Base-by-base conservation (phyloP, 2,797 vertebrate species). In the Erpetoichthys calabaricus region DNA sequence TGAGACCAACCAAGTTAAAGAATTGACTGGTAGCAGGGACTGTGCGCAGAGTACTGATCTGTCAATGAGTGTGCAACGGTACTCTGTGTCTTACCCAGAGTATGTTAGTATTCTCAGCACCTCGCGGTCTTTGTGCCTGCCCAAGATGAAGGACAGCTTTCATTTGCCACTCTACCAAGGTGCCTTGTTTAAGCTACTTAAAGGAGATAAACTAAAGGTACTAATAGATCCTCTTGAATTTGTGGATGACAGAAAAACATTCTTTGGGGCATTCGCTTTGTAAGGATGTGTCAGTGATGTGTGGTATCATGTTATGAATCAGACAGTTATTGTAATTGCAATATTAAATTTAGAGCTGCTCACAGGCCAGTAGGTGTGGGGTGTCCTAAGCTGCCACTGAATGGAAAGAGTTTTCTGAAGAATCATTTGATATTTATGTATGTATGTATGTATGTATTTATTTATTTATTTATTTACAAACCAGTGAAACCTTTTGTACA, bases 101-200 rank as follows among this genome's bases (percentile, higher is more conserved):
- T 54, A 10, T 7, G 10, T 41, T 25, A 3, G 41, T 4, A 42
- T 54, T 4, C 53, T 54, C 41, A 54, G 53, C 6, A 41, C 53
- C 10, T 42, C 53, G 6, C 53, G 53, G 5, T 54, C 53, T 5
- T 5, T 42, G 41, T 54, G 53, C 42, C 53, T 42, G 53, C 53
- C n/a, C 41, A 42, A 3, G 10, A 41, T 7, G n/a, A 25, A 42
- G 10, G 53, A 8, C 4, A 7, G 53, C 6, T 8, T 25, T 54
- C n/a, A 42, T 5, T 25, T 54, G 53, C 53, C 53, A 3, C 53
- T 54, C 41, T 54, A 54, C 53, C 53, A 54, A 42, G 53, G 10
- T 4, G 53, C 53, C 3, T 41, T 54, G 10, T 41, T 54, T 7
- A 41, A 42, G 53, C 41, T 54, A 7, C 3, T 3, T 7, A 5